These are phyloP conservation scores for Eupithecia subfuscata DNA, from an alignment of 2,888 invertebrate species.

Conservation along the genomic window DNA sequence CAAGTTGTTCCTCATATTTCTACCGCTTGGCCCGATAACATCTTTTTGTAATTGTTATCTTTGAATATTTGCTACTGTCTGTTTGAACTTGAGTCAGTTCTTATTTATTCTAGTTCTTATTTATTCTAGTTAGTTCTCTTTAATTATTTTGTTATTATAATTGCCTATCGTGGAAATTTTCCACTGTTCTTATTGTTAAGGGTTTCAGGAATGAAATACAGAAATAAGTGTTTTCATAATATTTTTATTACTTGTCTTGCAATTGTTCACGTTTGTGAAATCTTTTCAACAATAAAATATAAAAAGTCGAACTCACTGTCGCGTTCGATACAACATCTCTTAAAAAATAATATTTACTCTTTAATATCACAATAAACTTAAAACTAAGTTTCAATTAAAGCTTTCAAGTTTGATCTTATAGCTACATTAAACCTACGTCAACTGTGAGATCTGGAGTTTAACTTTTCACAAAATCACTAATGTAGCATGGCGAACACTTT, in stretches of 20 bases:
- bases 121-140: neutral
- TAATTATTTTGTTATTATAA: neutral
- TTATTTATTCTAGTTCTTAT: neutral
- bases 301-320: constrained; percentile 75
- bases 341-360: constrained; percentile 81
- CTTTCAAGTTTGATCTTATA: constrained; percentile 80
- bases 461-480: constrained; percentile 73
- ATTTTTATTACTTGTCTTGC: constrained; percentile 78
- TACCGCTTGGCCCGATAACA: constrained; percentile 6
- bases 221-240: constrained; percentile 69
- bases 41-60: constrained; percentile 9
- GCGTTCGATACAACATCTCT: constrained; percentile 79
- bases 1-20: constrained; percentile 25
- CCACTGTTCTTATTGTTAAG: constrained; percentile 6
- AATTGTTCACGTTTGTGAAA: constrained; percentile 75
- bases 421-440: constrained; percentile 67
- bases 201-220: constrained; percentile 68
- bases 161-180: constrained; percentile 18
- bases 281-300: constrained; percentile 82
- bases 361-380: constrained; percentile 83
- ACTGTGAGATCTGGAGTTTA: constrained; percentile 77
- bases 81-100: constrained; percentile 7
- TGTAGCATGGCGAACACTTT: constrained; percentile 72
- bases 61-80: constrained; percentile 4
- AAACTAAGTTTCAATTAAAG: constrained; percentile 79